Evolutionary conservation across 2,113 vertebrate genomes (phyloP).

Genomic region (Atherinomorus stipes): DNA sequence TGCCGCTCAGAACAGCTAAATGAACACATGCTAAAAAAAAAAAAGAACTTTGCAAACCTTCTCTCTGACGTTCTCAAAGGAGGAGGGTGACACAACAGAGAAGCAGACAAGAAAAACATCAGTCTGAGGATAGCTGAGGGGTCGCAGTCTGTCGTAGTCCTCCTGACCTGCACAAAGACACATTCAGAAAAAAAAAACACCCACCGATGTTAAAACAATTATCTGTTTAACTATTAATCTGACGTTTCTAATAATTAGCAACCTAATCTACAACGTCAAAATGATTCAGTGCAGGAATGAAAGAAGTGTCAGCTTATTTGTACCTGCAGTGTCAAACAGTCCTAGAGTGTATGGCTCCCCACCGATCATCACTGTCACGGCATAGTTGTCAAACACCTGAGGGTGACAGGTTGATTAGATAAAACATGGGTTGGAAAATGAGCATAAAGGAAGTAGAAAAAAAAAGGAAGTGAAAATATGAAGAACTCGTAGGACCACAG

Average conservation of each 20-base stretch:
- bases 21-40: background rate
- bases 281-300: no score
- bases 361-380: constrained; percentile 98
- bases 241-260: no score
- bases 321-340: constrained; percentile 97
- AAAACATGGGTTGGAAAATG: background rate
- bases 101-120: constrained; percentile 98
- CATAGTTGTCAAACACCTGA: constrained; percentile 98
- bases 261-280: no score
- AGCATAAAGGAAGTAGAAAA: background rate
- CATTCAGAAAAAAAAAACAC: background rate
- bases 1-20: background rate
- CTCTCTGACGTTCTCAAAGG: constrained; percentile 97
- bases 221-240: background rate
- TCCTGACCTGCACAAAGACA: constrained; percentile 88
- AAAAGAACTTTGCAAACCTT: constrained; percentile 80
- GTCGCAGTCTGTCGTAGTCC: constrained; percentile 96
- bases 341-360: constrained; percentile 97
- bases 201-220: background rate
- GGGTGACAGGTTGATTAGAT: background rate
- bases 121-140: constrained; percentile 97
- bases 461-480: background rate
- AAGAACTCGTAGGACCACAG: background rate
- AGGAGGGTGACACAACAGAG: constrained; percentile 97
- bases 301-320: constrained; percentile 8